Evolutionary conservation across 1,140 invertebrate species (phyloP).

Genomic region (Hypsibius dujardini): DNA sequence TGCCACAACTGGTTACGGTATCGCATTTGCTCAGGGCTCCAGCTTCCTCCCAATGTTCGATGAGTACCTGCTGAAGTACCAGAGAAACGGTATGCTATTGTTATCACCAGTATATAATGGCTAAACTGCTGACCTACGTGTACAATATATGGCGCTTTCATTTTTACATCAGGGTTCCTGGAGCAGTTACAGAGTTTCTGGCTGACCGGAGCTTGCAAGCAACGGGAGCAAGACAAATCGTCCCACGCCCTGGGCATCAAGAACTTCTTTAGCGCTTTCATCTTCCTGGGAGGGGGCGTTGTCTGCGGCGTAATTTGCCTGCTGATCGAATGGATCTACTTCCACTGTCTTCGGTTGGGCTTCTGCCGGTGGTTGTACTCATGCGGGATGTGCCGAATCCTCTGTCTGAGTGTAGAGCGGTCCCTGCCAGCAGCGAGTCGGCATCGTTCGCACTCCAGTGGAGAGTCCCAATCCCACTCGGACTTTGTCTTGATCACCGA

Average conservation of each 20-base stretch:
- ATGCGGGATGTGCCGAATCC: no score
- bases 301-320: constrained; percentile 64
- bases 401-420: no score
- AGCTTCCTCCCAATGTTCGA: constrained; percentile 89
- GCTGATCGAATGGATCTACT: constrained; percentile 78
- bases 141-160: no score
- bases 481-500: no score
- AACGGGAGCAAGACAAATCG: constrained; percentile 47
- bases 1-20: constrained; percentile 70
- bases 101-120: background rate
- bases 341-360: constrained; percentile 29
- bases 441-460: no score
- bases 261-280: constrained; percentile 90
- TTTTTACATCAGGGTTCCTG: constrained; percentile 67
- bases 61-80: constrained; percentile 74
- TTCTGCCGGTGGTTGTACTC: background rate
- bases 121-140: no score
- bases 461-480: no score
- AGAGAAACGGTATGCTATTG: constrained; percentile 58
- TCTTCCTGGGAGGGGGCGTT: constrained; percentile 80
- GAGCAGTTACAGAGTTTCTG: constrained; percentile 82
- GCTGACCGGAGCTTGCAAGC: constrained; percentile 91
- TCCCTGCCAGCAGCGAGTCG: background rate
- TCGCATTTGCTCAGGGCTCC: constrained; percentile 87
- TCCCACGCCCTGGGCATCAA: constrained; percentile 75